These are phyloP conservation scores for Embidobia sp. DNA, from an alignment of 2,888 invertebrate genomes.

Conservation along the genomic window DNA sequence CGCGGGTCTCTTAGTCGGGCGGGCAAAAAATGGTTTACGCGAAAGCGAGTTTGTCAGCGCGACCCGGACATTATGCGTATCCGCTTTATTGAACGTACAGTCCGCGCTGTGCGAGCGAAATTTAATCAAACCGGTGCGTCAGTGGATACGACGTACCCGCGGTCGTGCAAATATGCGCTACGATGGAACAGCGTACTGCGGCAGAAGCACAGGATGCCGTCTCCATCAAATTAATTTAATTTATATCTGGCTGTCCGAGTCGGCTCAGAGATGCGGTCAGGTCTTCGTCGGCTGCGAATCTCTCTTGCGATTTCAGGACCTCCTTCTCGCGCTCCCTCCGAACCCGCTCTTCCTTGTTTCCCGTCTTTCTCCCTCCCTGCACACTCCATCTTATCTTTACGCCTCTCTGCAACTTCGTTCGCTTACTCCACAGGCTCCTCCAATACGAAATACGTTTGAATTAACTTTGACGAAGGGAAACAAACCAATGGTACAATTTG, in stretches of 20 bases:
- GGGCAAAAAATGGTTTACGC: slow-evolving; percentile 3
- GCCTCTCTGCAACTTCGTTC: slow-evolving; percentile 20
- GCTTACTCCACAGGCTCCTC: slow-evolving; percentile 6
- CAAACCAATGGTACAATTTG: slow-evolving; percentile 69
- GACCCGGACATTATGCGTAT: slow-evolving; percentile 20
- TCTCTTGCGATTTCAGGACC: slow-evolving; percentile 44
- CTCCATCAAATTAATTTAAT: slow-evolving; percentile 80
- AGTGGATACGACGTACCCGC: slow-evolving; percentile 69
- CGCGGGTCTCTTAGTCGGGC: no score
- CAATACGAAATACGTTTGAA: slow-evolving; percentile 44
- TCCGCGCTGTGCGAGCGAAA: slow-evolving; percentile 66
- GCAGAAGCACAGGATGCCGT: slow-evolving; percentile 68
- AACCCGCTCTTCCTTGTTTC: neutral
- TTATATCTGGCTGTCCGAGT: slow-evolving; percentile 76
- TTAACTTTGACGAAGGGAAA: slow-evolving; percentile 51
- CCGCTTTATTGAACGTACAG: slow-evolving; percentile 59
- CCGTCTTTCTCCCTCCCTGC: slow-evolving; percentile 15
- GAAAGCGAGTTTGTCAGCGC: slow-evolving; percentile 9
- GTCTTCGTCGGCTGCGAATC: slow-evolving; percentile 68
- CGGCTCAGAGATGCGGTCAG: slow-evolving; percentile 70
- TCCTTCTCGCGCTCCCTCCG: neutral
- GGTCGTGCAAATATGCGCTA: slow-evolving; percentile 73
- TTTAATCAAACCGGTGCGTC: slow-evolving; percentile 76
- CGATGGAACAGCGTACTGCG: slow-evolving; percentile 51
- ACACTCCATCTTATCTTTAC: slow-evolving; percentile 32